Percentiles rank a stretch among this genome's conserved stretches.
Conservation (phyloP, 2,113 vertebrate species). For the Cyphomyrus plagiostoma region DNA sequence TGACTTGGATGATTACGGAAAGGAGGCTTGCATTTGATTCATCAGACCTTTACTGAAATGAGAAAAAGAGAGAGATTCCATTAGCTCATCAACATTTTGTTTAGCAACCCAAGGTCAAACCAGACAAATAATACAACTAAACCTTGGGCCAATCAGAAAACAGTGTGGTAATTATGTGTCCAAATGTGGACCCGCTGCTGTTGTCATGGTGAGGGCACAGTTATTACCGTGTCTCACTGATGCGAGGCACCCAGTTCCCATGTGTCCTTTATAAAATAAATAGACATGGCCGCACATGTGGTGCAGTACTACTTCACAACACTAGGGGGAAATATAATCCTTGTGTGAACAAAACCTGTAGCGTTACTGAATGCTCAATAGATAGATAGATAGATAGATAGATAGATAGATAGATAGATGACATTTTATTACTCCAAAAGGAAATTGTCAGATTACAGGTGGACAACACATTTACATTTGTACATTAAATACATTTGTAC, state of each 20-base stretch:
- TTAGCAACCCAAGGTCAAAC: neutral
- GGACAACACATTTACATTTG: neutral
- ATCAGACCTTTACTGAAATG: neutral
- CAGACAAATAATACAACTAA: neutral
- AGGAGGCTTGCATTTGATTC: neutral
- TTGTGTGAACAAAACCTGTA: neutral
- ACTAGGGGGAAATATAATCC: slow-evolving; percentile 5
- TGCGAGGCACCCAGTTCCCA: neutral
- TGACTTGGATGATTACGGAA: neutral
- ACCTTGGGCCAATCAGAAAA: neutral
- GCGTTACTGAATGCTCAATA: neutral
- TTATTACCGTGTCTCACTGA: neutral
- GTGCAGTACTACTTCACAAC: neutral
- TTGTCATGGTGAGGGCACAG: neutral
- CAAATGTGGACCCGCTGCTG: neutral
- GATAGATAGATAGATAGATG: neutral
- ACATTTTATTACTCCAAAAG: neutral
- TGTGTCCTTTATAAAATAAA: neutral
- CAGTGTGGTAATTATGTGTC: neutral
- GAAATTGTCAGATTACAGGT: neutral
- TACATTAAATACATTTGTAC: neutral
- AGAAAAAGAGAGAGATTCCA: neutral
- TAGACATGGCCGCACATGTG: neutral
- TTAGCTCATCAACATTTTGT: neutral
- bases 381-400: neutral